Conservation (phyloP, 64 coral and sea anemone genomes). For the Dendrophyllia cribrosa region DNA sequence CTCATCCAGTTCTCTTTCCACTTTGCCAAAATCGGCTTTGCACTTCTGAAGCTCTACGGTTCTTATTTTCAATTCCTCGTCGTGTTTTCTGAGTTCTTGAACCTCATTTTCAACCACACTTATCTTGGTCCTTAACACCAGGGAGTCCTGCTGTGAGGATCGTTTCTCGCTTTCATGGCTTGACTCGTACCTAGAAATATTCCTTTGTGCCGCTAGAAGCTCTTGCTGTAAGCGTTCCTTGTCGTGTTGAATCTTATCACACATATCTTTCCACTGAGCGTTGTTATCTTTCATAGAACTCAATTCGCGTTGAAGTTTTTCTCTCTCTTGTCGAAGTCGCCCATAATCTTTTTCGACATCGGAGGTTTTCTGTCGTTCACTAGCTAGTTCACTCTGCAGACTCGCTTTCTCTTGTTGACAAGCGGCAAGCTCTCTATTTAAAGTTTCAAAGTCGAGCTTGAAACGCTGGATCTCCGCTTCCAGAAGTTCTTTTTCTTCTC, state of each 20-base stretch:
- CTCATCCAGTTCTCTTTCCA: slow-evolving; percentile 72
- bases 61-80: slow-evolving; percentile 51
- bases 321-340: slow-evolving; percentile 67
- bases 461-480: slow-evolving; percentile 78
- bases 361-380: slow-evolving; percentile 30
- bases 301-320: slow-evolving; percentile 82
- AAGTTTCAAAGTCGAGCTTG: slow-evolving; percentile 71
- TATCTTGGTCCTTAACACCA: slow-evolving; percentile 63
- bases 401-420: slow-evolving; percentile 76
- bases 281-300: slow-evolving; percentile 90
- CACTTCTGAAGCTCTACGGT: slow-evolving; percentile 39
- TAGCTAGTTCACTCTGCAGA: slow-evolving; percentile 44
- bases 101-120: slow-evolving; percentile 67
- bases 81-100: slow-evolving; percentile 39
- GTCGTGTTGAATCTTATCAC: slow-evolving; percentile 91
- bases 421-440: slow-evolving; percentile 60
- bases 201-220: slow-evolving; percentile 70
- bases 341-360: slow-evolving; percentile 50
- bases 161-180: slow-evolving; percentile 69
- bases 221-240: slow-evolving; percentile 89
- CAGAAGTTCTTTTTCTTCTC: slow-evolving; percentile 61
- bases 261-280: slow-evolving; percentile 95
- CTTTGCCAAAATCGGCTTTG: slow-evolving; percentile 48
- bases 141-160: slow-evolving; percentile 48
- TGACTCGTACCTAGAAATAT: slow-evolving; percentile 58